Conservation (phyloP, 2,797 vertebrate species). For the Cossypha caffra region DNA sequence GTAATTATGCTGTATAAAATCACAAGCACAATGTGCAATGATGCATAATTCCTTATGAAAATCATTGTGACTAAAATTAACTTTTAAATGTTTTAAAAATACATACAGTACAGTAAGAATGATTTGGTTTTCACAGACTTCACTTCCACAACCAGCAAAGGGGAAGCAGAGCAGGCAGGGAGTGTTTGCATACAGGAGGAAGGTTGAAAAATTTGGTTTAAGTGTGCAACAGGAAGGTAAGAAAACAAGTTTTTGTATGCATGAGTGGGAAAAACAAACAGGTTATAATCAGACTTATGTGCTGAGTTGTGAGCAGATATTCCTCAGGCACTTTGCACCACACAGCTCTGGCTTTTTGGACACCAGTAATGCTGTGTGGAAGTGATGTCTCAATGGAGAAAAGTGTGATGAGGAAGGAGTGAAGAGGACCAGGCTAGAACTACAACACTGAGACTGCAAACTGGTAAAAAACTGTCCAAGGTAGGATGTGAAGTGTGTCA, state of each 20-base stretch:
- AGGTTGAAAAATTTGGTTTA: neutral
- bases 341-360: neutral
- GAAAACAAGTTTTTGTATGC: neutral
- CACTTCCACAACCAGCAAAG: neutral
- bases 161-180: neutral
- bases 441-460: neutral
- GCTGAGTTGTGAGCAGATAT: neutral
- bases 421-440: neutral
- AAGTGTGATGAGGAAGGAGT: neutral
- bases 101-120: constrained; percentile 3
- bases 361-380: neutral
- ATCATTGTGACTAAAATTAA: constrained; percentile 64
- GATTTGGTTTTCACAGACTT: neutral
- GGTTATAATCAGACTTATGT: neutral
- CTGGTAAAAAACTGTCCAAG: neutral
- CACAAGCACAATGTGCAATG: constrained; percentile 69
- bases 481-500: neutral
- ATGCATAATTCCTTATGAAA: constrained; percentile 74
- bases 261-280: neutral
- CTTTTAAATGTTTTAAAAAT: constrained; percentile 67
- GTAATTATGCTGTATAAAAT: constrained; percentile 78
- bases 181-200: neutral
- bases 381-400: neutral
- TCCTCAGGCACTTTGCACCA: neutral
- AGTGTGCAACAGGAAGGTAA: neutral